Evolutionary conservation across 2,888 invertebrate genomes (phyloP), one percentile per base, ranked within the genome.

Genomic region (Venustoraphidia nigricollis): DNA sequence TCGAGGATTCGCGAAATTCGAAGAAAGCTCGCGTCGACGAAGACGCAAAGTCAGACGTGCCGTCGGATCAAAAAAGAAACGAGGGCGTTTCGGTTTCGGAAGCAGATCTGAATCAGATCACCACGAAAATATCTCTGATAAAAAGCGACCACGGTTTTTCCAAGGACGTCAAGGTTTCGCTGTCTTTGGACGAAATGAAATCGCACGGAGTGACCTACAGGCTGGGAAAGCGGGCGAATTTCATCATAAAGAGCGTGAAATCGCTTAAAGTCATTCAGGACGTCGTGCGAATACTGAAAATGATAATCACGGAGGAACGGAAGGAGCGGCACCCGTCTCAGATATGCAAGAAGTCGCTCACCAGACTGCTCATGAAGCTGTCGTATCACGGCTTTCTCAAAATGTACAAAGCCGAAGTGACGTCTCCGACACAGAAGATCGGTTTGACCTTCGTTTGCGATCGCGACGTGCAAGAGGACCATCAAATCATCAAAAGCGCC

Each of bases 271-370:
- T 84, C 3, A 69, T 83, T 17, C 74, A 76, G 45, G 72, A 76
- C 53, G 58, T 69, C 1, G 56, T 62, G 3, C 70, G 71, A 48
- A 52, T 81, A 14, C 63, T 68, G 48, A 71, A 68, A 61, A 62
- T 70, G 47, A 72, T 83, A 35, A 64, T 67, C 34, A 68, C 71
- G 46, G 67, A 70, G 48, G 79, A 80, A 61, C 64, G 66, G 48
- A 65, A 67, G 48, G 73, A 76, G 61, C 75, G 75, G 0, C 66
- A 69, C 44, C 61, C 68, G 8, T 73, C 71, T 1, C 71, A 66
- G 48, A 73, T 79, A 42, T 83, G 83, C 59, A 74, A 73, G 52
- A 81, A 79, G 59, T 79, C 84, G 0, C 58, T 86, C 27, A 59
- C 70, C 8, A 70, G 83, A 11, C 60, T 86, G 11, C 59, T 83